Conservation (phyloP, 37 sponge, comb jelly and placozoan species). For the Bolinopsis microptera region DNA sequence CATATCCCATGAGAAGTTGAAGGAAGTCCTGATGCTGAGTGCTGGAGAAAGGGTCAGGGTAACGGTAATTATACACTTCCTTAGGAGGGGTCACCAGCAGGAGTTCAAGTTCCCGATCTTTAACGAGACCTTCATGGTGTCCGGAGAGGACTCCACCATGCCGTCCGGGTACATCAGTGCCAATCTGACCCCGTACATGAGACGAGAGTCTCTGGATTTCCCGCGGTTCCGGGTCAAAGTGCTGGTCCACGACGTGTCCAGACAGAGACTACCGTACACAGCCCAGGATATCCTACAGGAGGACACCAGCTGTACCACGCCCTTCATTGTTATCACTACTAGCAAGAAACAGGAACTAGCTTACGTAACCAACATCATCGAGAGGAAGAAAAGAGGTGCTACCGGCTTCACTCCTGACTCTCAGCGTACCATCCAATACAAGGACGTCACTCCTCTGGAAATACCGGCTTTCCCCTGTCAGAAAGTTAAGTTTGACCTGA, state of each 20-base stretch:
- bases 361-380: slow-evolving; percentile 49
- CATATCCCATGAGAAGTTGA: slow-evolving; percentile 7
- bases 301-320: not conserved
- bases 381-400: slow-evolving; percentile 31
- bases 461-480: slow-evolving; percentile 29
- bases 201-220: not conserved
- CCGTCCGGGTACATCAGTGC: not conserved
- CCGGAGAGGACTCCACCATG: not conserved
- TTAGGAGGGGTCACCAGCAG: not conserved
- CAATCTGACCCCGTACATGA: slow-evolving; percentile 46
- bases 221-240: slow-evolving; percentile 31
- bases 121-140: not conserved
- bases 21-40: not conserved
- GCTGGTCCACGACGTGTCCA: not conserved
- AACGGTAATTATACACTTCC: not conserved
- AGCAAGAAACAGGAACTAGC: slow-evolving; percentile 54
- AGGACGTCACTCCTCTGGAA: slow-evolving; percentile 40
- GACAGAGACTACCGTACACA: not conserved
- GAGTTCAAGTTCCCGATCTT: not conserved
- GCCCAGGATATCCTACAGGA: slow-evolving; percentile 1
- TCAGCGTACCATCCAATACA: not conserved
- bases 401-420: not conserved
- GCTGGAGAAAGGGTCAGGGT: not conserved
- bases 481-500: slow-evolving; percentile 38
- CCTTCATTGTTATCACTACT: slow-evolving; percentile 38